Conservation (phyloP, 1,140 invertebrate species). For the Phocides pigmalion region DNA sequence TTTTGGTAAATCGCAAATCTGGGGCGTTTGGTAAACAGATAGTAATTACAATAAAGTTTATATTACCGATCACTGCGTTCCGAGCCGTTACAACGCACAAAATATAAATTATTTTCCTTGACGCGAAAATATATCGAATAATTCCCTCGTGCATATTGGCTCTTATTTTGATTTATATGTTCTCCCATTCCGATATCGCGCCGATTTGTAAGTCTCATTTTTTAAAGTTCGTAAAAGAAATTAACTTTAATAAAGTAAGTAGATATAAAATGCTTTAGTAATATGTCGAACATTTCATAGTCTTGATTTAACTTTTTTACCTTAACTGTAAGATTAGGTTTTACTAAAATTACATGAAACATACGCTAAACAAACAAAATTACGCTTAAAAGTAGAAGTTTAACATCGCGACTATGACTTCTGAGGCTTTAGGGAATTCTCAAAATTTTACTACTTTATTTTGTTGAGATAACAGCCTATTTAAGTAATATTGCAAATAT, state of each 20-base stretch:
- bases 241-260: constrained; percentile 6
- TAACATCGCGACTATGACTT: no score
- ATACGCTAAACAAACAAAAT: no score
- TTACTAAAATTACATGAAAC: no score
- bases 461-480: no score
- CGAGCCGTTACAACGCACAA: constrained; percentile 13
- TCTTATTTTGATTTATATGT: constrained; percentile 30
- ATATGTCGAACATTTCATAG: not conserved
- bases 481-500: no score
- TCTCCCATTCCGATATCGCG: constrained; percentile 10
- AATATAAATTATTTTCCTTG: constrained; percentile 25
- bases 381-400: no score
- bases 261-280: not conserved
- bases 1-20: constrained; percentile 21
- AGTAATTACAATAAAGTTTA: constrained; percentile 21
- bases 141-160: constrained; percentile 24
- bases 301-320: not conserved
- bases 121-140: constrained; percentile 23
- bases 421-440: no score
- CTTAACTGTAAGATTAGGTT: no score
- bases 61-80: not conserved
- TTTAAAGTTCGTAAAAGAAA: not conserved
- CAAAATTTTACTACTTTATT: no score
- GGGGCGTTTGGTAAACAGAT: constrained; percentile 13
- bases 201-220: not conserved